Conservation (phyloP, 2,113 vertebrate species). For the Nibea coibor region DNA sequence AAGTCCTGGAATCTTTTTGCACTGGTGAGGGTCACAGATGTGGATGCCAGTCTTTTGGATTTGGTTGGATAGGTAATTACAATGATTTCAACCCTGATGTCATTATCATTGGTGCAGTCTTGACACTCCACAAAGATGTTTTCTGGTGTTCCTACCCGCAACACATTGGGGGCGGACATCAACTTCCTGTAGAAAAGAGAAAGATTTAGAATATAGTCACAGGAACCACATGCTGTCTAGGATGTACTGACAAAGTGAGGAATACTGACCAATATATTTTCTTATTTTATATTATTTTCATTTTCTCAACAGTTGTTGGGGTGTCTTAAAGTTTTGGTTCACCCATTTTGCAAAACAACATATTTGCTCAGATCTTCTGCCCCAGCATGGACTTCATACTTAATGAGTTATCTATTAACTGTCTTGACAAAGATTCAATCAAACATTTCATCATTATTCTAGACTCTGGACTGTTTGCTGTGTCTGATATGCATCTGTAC, state of each 20-base stretch:
- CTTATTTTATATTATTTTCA: background rate
- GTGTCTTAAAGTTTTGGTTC: too few relatives aligned
- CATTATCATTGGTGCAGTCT: conserved; percentile 48
- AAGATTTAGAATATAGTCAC: background rate
- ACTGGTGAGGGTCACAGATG: conserved; percentile 50
- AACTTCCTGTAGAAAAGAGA: conserved; percentile 60
- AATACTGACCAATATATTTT: background rate
- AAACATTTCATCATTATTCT: conserved; percentile 23
- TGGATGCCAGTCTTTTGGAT: background rate
- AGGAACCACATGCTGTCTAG: too few relatives aligned
- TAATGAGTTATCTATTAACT: conserved; percentile 38
- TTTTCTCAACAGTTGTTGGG: too few relatives aligned
- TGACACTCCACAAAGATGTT: conserved; percentile 83
- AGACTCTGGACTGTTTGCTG: background rate
- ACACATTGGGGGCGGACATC: conserved; percentile 80
- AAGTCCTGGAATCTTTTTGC: conserved; percentile 59
- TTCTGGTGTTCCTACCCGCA: conserved; percentile 78
- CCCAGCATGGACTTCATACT: background rate
- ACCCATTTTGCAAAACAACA: background rate
- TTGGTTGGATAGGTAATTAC: conserved; percentile 75
- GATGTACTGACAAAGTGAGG: background rate
- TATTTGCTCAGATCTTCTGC: background rate
- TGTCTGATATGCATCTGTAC: conserved; percentile 5
- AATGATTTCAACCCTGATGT: conserved; percentile 41
- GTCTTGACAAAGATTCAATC: conserved; percentile 23